Conservation (phyloP, 2,888 invertebrate species). For the Polymixis flavicincta region DNA sequence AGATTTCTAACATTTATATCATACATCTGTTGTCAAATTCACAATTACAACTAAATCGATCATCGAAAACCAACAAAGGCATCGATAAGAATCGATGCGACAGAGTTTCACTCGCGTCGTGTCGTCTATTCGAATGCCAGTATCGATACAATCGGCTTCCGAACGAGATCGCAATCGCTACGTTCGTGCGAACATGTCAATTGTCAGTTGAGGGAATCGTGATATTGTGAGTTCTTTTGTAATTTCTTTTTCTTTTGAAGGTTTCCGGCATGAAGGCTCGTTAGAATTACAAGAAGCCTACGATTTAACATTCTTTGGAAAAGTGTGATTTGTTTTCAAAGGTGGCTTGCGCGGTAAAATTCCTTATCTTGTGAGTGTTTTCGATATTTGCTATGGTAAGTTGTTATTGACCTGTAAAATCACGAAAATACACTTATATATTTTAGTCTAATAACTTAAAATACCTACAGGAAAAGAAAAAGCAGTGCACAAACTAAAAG, state of each 20-base stretch:
- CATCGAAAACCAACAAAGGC: slow-evolving; percentile 64
- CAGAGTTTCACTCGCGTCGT: slow-evolving; percentile 67
- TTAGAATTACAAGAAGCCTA: slow-evolving; percentile 21
- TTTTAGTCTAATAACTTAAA: neutral
- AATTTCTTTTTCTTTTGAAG: slow-evolving; percentile 6
- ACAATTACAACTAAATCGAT: slow-evolving; percentile 63
- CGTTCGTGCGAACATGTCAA: slow-evolving; percentile 75
- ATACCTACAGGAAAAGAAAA: too few relatives aligned
- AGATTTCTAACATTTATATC: slow-evolving; percentile 35
- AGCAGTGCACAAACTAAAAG: too few relatives aligned
- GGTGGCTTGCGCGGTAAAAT: neutral
- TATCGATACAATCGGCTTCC: slow-evolving; percentile 74
- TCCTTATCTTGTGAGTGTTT: neutral
- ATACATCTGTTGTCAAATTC: slow-evolving; percentile 47
- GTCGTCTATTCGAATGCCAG: slow-evolving; percentile 66
- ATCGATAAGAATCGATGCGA: slow-evolving; percentile 65
- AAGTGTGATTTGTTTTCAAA: slow-evolving; percentile 3
- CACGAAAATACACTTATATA: neutral
- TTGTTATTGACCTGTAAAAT: neutral
- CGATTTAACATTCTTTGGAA: neutral
- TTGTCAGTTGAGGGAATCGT: slow-evolving; percentile 61
- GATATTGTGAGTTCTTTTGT: slow-evolving; percentile 41
- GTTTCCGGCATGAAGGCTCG: slow-evolving; percentile 25
- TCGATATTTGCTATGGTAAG: neutral
- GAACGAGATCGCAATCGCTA: slow-evolving; percentile 72